Percentiles rank a stretch among this genome's conserved stretches.
phyloP scores from a whole-genome alignment of 1,140 invertebrate genomes.

The Himalopsyche phryganea region DNA sequence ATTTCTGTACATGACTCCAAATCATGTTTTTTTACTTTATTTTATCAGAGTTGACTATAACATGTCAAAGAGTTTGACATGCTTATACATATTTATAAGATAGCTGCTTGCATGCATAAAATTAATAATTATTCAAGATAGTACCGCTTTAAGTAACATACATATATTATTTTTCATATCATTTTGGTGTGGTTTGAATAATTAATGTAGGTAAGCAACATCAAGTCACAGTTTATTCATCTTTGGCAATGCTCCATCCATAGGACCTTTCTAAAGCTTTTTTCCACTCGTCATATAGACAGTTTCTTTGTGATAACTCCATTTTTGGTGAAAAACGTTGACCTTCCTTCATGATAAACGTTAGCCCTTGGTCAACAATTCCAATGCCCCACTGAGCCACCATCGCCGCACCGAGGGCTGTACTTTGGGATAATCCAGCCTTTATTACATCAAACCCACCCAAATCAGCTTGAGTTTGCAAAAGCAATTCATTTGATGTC shows the following conservation, averaged over 20 bases:
- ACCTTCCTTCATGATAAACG: slow-evolving; percentile 51
- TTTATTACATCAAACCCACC: slow-evolving; percentile 61
- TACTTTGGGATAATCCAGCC: slow-evolving; percentile 80
- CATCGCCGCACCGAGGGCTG: slow-evolving; percentile 78
- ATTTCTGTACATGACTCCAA: too few species aligned
- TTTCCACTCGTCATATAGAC: slow-evolving; percentile 77
- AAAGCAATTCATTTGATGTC: slow-evolving; percentile 81
- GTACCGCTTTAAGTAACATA: too few species aligned
- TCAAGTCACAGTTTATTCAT: too few species aligned
- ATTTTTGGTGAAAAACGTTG: slow-evolving; percentile 68
- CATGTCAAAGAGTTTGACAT: too few species aligned
- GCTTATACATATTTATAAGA: too few species aligned
- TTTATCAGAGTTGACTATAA: too few species aligned
- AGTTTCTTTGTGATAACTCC: slow-evolving; percentile 66
- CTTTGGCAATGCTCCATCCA: slow-evolving; percentile 56
- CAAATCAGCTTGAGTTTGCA: slow-evolving; percentile 68
- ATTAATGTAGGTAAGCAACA: too few species aligned
- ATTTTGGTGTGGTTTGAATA: too few species aligned
- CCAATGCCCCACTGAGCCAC: slow-evolving; percentile 69
- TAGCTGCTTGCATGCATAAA: too few species aligned
- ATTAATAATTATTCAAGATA: too few species aligned
- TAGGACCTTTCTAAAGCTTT: slow-evolving; percentile 77
- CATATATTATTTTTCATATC: too few species aligned
- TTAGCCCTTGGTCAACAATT: slow-evolving; percentile 39
- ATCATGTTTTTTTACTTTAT: too few species aligned